Percentiles rank a stretch among this genome's conserved stretches.
These are phyloP conservation scores for Phylloscopus trochilus DNA, from an alignment of 2,113 vertebrate species.

Conservation along the genomic window DNA sequence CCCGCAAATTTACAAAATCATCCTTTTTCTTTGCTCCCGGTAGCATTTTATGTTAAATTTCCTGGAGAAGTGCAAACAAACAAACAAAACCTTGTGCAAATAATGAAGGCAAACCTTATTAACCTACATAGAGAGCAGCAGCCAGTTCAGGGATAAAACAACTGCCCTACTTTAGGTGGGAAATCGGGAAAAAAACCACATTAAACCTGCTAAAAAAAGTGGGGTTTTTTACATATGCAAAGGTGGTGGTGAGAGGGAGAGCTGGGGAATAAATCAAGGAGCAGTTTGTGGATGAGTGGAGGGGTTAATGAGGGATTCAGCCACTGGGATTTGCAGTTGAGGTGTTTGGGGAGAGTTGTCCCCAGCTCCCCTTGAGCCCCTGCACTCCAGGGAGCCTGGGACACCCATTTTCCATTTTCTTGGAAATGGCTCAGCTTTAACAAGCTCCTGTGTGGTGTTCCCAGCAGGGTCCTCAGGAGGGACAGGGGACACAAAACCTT, in stretches of 20 bases:
- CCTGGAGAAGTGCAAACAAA: neutral
- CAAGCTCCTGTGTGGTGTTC: neutral
- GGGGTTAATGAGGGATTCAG: neutral
- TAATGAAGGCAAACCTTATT: conserved; percentile 36
- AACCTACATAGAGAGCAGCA: conserved; percentile 25
- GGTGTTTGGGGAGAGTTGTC: neutral
- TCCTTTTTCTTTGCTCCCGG: neutral
- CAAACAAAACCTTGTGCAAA: conserved; percentile 1
- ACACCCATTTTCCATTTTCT: neutral
- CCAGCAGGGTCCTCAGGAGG: neutral
- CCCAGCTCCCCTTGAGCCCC: neutral
- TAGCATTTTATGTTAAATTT: neutral
- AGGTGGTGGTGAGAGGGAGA: neutral
- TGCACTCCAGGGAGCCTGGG: neutral
- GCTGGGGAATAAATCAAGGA: neutral
- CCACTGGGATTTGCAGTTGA: too few species aligned
- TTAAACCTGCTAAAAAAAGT: neutral
- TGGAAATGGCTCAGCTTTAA: neutral
- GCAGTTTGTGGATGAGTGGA: neutral
- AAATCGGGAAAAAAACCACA: neutral
- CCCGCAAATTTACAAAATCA: neutral
- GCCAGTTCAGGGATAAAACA: conserved; percentile 13
- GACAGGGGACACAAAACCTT: too few species aligned
- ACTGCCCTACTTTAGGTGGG: conserved; percentile 15
- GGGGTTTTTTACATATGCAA: neutral